Evolutionary conservation across 2,113 vertebrate genomes (phyloP).

Genomic region (Camelus bactrianus): DNA sequence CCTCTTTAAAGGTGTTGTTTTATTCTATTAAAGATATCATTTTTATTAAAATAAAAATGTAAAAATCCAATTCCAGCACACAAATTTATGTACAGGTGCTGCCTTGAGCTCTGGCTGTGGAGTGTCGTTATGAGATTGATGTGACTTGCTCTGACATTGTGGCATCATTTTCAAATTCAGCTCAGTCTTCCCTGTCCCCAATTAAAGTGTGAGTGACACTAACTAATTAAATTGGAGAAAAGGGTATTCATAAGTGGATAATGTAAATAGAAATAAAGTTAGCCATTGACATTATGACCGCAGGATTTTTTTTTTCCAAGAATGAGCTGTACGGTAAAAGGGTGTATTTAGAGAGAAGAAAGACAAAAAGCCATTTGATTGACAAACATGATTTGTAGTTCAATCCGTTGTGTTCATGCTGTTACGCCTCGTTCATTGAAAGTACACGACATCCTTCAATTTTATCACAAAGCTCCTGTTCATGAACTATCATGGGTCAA

Average conservation of each 20-base stretch:
- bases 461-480: neutral
- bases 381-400: neutral
- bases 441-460: neutral
- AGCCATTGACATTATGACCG: slow-evolving; percentile 56
- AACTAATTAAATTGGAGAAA: slow-evolving; percentile 67
- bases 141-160: neutral
- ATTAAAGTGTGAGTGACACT: slow-evolving; percentile 64
- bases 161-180: slow-evolving; percentile 35
- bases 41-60: neutral
- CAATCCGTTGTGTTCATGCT: neutral
- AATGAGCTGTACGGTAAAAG: slow-evolving; percentile 11
- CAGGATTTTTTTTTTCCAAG: neutral
- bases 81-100: neutral
- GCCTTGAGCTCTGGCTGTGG: neutral
- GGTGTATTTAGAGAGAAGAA: slow-evolving; percentile 20
- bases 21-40: neutral
- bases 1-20: neutral
- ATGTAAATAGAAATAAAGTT: slow-evolving; percentile 65
- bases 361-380: neutral
- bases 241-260: slow-evolving; percentile 53
- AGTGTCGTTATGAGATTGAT: neutral
- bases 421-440: neutral
- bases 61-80: neutral
- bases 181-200: slow-evolving; percentile 22
- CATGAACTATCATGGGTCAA: neutral